These are phyloP conservation scores for Drosophila sturtevanti DNA, from an alignment of 1,140 invertebrate genomes.

Conservation along the genomic window DNA sequence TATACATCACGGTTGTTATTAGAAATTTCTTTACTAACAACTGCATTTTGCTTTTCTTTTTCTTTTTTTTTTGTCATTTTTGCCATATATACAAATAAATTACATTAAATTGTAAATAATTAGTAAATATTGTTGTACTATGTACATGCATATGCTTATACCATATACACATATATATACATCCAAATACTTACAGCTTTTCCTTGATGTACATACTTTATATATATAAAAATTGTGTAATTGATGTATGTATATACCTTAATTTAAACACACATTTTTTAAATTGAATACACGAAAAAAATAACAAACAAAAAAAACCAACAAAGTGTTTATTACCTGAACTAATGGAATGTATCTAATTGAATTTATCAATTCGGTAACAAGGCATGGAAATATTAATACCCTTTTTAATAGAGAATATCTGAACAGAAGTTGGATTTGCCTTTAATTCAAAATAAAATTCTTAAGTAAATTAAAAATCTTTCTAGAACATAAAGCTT, in stretches of 20 bases:
- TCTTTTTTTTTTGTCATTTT: neutral
- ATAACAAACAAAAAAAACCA: neutral
- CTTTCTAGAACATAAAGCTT: no score
- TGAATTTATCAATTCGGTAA: neutral
- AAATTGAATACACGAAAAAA: conserved; percentile 7
- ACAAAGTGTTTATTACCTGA: neutral
- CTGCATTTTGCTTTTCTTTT: neutral
- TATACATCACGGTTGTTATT: conserved; percentile 1
- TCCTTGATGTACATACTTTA: conserved; percentile 3
- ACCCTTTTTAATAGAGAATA: neutral
- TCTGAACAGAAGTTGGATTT: no score
- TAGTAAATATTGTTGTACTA: conserved; percentile 1
- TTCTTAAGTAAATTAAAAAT: no score
- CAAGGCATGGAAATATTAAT: neutral
- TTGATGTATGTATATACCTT: neutral
- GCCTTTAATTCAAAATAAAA: no score
- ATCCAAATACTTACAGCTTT: neutral
- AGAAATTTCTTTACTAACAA: conserved; percentile 1
- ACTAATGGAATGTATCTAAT: neutral
- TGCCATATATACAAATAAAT: conserved; percentile 12
- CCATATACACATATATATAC: neutral
- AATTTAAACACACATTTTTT: conserved; percentile 4
- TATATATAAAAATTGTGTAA: neutral
- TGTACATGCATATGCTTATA: conserved; percentile 6
- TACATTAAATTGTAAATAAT: conserved; percentile 6